A percentile compares a stretch with the other conserved stretches of the same genome.
phyloP scores from a whole-genome alignment of 2,888 invertebrate genomes.

The Zootermopsis nevadensis region DNA sequence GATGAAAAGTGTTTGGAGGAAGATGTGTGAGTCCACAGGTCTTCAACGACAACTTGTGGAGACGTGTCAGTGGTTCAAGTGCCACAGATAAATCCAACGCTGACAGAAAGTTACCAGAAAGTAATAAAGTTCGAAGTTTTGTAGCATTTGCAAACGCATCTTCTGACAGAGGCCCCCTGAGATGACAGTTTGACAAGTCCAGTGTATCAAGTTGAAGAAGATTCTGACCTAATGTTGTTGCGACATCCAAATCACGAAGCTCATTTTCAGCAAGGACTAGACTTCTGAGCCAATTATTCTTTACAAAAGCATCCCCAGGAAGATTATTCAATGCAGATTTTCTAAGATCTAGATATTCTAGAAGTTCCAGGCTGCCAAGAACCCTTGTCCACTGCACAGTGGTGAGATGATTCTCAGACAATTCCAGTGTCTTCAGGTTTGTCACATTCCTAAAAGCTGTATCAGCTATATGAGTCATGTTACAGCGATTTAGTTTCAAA shows the following conservation, averaged over 20 bases:
- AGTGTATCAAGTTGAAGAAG: slow-evolving; percentile 73
- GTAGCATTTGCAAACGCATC: slow-evolving; percentile 77
- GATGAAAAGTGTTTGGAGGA: slow-evolving; percentile 73
- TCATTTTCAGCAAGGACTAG: slow-evolving; percentile 75
- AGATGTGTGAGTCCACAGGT: slow-evolving; percentile 74
- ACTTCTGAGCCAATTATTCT: slow-evolving; percentile 72
- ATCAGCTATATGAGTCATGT: slow-evolving; percentile 69
- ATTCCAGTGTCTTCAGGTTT: slow-evolving; percentile 73
- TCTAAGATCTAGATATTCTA: slow-evolving; percentile 74
- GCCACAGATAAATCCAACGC: slow-evolving; percentile 76
- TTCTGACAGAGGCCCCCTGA: slow-evolving; percentile 74
- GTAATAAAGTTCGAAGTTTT: slow-evolving; percentile 71
- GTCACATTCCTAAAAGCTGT: slow-evolving; percentile 69
- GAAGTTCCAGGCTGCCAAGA: slow-evolving; percentile 69
- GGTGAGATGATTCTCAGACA: slow-evolving; percentile 70
- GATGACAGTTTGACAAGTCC: slow-evolving; percentile 76
- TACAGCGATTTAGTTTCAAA: slow-evolving; percentile 74
- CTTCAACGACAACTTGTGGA: slow-evolving; percentile 74
- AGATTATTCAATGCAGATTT: slow-evolving; percentile 71
- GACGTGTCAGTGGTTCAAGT: slow-evolving; percentile 72
- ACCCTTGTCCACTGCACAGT: slow-evolving; percentile 72
- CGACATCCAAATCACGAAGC: slow-evolving; percentile 73
- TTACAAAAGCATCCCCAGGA: slow-evolving; percentile 74
- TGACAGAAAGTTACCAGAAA: slow-evolving; percentile 76
- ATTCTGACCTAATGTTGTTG: slow-evolving; percentile 72